Conservation (phyloP, 2,113 vertebrate species). For the Xyrauchen texanus region DNA sequence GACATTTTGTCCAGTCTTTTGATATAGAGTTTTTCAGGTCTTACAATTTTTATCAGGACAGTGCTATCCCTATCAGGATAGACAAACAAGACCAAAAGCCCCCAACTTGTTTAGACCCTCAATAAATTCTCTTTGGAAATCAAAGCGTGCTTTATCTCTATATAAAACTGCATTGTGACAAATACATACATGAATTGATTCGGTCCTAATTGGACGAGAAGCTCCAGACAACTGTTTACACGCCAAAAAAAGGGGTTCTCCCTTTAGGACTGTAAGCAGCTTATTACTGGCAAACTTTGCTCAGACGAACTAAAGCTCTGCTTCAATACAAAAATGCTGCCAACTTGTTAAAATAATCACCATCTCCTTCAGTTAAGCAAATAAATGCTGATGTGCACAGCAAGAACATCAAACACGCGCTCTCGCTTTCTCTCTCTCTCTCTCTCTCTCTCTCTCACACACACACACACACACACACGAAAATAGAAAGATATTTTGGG, state of each 20-base stretch:
- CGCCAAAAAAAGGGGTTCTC: neutral
- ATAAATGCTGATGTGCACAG: conserved; percentile 25
- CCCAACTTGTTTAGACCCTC: neutral
- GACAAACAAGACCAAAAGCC: neutral
- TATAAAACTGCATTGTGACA: conserved; percentile 21
- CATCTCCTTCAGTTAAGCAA: conserved; percentile 7
- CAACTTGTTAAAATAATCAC: conserved; percentile 28
- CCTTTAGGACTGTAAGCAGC: conserved; percentile 16
- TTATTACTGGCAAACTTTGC: conserved; percentile 30
- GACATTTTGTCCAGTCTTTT: too few species aligned
- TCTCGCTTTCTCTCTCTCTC: too few species aligned
- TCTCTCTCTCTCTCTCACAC: too few species aligned
- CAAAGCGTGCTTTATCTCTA: conserved; percentile 25
- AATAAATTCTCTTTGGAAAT: neutral
- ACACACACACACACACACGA: neutral
- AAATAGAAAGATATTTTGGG: conserved; percentile 11
- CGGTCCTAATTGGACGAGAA: neutral
- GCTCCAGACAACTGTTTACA: conserved; percentile 8
- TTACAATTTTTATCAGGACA: neutral
- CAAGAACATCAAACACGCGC: conserved; percentile 31
- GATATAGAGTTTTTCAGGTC: conserved; percentile 2
- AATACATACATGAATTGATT: neutral
- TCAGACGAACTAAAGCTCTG: conserved; percentile 32
- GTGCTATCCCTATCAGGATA: neutral
- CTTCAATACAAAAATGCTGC: neutral